A percentile compares a stretch with the other conserved stretches of the same genome.
Conservation (phyloP, 2,113 vertebrate species). For the Protobothrops mucrosquamatus region DNA sequence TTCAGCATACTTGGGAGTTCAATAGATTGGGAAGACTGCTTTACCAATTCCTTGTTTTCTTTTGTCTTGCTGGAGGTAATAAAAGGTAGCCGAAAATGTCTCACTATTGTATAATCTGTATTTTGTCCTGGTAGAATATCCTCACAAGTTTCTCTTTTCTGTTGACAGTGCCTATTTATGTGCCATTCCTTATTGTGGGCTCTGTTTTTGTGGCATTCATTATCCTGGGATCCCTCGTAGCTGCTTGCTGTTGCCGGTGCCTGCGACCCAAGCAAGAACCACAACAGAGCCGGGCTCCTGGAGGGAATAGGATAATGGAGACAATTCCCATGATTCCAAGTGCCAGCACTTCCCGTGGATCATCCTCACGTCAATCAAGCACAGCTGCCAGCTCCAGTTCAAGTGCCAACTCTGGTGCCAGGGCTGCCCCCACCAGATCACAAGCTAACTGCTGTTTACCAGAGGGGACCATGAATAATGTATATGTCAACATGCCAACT, state of each 20-base stretch:
- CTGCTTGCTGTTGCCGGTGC: constrained; percentile 94
- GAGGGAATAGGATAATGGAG: constrained; percentile 84
- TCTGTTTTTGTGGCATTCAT: constrained; percentile 96
- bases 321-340: constrained; percentile 98
- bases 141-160: constrained; percentile 22
- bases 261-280: constrained; percentile 95
- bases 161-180: constrained; percentile 91
- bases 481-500: constrained; percentile 96
- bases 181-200: constrained; percentile 96
- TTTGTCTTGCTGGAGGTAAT: not conserved
- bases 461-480: constrained; percentile 86
- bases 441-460: constrained; percentile 94
- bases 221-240: constrained; percentile 90
- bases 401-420: constrained; percentile 82
- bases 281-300: constrained; percentile 75
- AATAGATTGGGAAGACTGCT: not conserved
- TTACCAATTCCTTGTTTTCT: not conserved
- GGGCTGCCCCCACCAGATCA: constrained; percentile 79
- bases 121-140: not conserved
- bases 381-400: constrained; percentile 96
- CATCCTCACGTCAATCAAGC: constrained; percentile 95
- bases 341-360: constrained; percentile 85
- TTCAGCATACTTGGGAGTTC: not conserved
- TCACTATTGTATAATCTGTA: not conserved
- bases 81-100: not conserved